phyloP scores from a whole-genome alignment of 23 tunicate species.

The Trididemnum miniatum region DNA sequence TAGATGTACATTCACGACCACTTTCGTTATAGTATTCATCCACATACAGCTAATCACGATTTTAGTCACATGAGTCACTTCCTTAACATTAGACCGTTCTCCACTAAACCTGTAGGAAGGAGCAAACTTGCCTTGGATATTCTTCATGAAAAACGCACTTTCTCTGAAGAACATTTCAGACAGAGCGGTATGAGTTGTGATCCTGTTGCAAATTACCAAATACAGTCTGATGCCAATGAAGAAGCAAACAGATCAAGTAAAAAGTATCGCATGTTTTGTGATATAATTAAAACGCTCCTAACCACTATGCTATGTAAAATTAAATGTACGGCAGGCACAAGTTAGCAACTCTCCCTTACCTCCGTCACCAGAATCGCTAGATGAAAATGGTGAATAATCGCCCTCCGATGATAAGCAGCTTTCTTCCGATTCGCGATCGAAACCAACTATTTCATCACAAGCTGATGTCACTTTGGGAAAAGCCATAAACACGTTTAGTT shows the following conservation, averaged over 20 bases:
- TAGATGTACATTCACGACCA: too few relatives aligned
- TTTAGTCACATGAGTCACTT: neutral
- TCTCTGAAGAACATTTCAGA: neutral
- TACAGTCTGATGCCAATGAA: neutral
- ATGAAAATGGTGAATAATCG: too few relatives aligned
- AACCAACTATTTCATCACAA: too few relatives aligned
- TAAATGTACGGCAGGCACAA: neutral
- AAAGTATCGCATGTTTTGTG: neutral
- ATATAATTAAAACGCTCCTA: neutral
- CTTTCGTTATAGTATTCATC: neutral
- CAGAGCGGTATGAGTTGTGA: neutral
- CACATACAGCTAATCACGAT: neutral
- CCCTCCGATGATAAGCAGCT: too few relatives aligned
- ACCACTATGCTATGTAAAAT: neutral
- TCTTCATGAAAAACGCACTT: neutral
- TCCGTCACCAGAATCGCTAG: neutral
- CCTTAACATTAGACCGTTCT: neutral
- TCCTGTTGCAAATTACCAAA: neutral
- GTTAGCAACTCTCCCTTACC: neutral
- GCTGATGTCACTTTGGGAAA: too few relatives aligned
- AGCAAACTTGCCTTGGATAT: neutral
- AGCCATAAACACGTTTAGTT: too few relatives aligned
- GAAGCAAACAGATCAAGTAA: neutral
- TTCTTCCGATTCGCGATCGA: too few relatives aligned
- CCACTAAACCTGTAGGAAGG: neutral